Conservation (phyloP, 2,797 vertebrate genomes). For the Hephaestus fuliginosus region DNA sequence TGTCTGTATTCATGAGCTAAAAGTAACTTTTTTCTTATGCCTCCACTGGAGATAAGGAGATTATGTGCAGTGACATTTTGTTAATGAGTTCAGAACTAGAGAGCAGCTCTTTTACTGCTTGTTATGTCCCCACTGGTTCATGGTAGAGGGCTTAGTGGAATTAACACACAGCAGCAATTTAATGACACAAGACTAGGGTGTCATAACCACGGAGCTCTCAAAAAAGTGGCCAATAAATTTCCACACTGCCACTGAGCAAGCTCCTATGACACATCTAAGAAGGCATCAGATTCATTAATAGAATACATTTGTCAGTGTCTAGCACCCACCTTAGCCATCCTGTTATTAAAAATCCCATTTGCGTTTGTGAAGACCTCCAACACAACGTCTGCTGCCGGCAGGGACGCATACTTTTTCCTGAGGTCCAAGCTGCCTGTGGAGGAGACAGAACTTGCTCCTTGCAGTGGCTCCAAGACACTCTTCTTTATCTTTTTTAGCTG, state of each 20-base stretch:
- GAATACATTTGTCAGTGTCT: neutral
- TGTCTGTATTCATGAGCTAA: neutral
- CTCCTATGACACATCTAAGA: neutral
- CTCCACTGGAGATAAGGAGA: conserved; percentile 49
- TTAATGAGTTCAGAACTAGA: conserved; percentile 46
- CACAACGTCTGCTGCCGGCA: conserved; percentile 79
- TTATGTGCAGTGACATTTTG: conserved; percentile 38
- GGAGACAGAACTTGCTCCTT: conserved; percentile 65
- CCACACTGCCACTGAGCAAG: neutral
- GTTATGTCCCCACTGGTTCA: conserved; percentile 14
- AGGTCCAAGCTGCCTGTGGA: conserved; percentile 75
- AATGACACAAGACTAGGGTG: neutral
- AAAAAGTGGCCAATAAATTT: neutral
- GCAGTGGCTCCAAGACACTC: conserved; percentile 74
- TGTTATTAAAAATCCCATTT: conserved; percentile 75
- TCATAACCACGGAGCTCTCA: conserved; percentile 10
- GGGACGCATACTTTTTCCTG: conserved; percentile 79
- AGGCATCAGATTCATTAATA: neutral
- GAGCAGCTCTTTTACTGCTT: conserved; percentile 7
- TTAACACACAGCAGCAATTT: conserved; percentile 11
- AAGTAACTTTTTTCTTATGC: neutral
- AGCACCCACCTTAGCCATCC: conserved; percentile 79
- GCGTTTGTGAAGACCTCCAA: conserved; percentile 80
- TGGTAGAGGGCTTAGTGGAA: conserved; percentile 16
- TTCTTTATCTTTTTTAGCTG: conserved; percentile 84